These are phyloP conservation scores for Tetragonula carbonaria DNA, from an alignment of 2,888 invertebrate species.

Conservation along the genomic window DNA sequence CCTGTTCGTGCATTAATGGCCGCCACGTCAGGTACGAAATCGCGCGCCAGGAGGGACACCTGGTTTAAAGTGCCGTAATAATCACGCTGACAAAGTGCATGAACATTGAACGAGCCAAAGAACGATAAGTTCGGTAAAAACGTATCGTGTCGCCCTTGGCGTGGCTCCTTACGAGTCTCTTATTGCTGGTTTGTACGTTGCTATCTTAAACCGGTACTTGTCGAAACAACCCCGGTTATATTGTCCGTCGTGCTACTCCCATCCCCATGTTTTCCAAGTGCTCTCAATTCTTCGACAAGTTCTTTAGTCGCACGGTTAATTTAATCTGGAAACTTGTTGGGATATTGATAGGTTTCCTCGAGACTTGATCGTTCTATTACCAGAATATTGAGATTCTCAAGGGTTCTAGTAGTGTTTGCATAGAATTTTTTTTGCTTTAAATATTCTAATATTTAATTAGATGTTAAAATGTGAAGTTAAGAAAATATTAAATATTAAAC, in stretches of 20 bases:
- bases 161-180: conserved; percentile 45
- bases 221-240: conserved; percentile 16
- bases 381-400: background rate
- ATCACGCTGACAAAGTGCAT: conserved; percentile 70
- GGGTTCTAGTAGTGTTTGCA: background rate
- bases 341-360: background rate
- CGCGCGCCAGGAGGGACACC: conserved; percentile 57
- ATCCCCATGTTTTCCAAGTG: background rate
- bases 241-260: background rate
- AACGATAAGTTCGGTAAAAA: conserved; percentile 61
- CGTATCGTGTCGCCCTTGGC: conserved; percentile 55
- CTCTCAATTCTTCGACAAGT: conserved; percentile 20
- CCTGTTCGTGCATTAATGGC: conserved; percentile 72
- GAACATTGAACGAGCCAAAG: conserved; percentile 74
- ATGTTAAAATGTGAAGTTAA: no score
- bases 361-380: background rate
- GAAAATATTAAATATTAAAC: no score
- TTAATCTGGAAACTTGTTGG: background rate
- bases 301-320: conserved; percentile 18
- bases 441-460: no score
- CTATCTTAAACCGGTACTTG: conserved; percentile 28
- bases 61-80: conserved; percentile 76
- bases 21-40: conserved; percentile 68
- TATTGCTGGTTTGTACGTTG: conserved; percentile 21
- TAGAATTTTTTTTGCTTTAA: background rate